Evolutionary conservation across 2,797 vertebrate species (phyloP), one percentile per base, ranked within the genome.

Genomic region (Anabas testudineus): DNA sequence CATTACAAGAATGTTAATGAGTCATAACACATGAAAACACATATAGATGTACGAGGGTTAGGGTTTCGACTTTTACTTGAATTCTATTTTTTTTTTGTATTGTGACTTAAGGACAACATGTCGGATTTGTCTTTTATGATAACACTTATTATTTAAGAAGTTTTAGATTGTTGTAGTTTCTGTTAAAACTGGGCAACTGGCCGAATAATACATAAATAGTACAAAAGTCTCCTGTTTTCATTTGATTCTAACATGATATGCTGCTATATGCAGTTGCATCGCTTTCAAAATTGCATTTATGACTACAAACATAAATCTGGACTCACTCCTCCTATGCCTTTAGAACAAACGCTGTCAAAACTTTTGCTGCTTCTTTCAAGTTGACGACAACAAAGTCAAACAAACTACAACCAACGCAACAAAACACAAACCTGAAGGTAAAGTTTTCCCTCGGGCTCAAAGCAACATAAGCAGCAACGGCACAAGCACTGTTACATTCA

Each of bases 401-500:
- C 32, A 57, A 61, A 47, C 12, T 18, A 4, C 1, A 26, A 2
- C 10, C n/a, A n/a, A n/a, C n/a, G n/a, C n/a, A n/a, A n/a, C n/a
- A n/a, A n/a, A 39, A 41, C 14, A 12, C 8, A 22, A 16, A 21
- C 21, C n/a, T 36, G 14, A 65, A 59, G 54, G 41, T 47, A 26
- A 69, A 30, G 18, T n/a, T 16, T 59, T 66, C n/a, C 56, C 47
- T 28, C 18, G 28, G 24, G 21, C 36, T 55, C 6, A 22, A 30
- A 56, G 48, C 14, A 41, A 30, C 6, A 62, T 42, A 21, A 21
- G 39, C 43, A 28, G 18, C 24, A 66, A 55, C 32, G 21, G 19
- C 16, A 52, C 22, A 9, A 10, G 9, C 28, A 45, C 51, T 61
- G n/a, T 49, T 39, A 34, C 0, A 3, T 43, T 30, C 18, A 62